Evolutionary conservation across 1,140 invertebrate genomes (phyloP), one percentile per base, ranked within the genome.

Genomic region (Ceratina japonica): DNA sequence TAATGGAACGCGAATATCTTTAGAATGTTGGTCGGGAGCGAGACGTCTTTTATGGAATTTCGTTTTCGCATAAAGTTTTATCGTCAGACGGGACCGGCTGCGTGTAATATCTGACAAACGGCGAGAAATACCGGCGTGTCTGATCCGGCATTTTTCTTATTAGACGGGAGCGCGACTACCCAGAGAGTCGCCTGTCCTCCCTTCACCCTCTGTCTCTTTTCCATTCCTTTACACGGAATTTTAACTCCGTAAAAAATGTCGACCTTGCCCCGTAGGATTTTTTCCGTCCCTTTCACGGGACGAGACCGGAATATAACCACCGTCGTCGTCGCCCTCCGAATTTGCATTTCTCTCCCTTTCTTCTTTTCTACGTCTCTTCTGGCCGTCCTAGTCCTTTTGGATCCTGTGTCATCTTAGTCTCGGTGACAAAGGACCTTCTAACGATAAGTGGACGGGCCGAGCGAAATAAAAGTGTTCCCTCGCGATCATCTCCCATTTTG

Each of bases 321-420:
- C 64, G 4, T n/a, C 3, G 4, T n/a, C 3, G 7, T 10, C 3
- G 13, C 4, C 70, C n/a, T 16, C 31, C 20, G 62, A 76, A 86
- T 86, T 86, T 82, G 72, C 84, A 86, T 86, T 86, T 85, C 71
- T 81, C 59, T 31, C 61, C 51, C 66, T 62, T 27, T 61, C 51
- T 72, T 51, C 49, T 63, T 69, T 37, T 16, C 22, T 27, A 10
- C 1, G 51, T 27, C 49, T 44, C 31, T n/a, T n/a, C n/a, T n/a
- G 56, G 31, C 24, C 49, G 18, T 54, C 20, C 37, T 18, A 10
- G 16, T 22, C 20, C 18, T 68, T 68, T 27, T 49, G 13, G 62
- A 24, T 52, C 24, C 22, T n/a, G 7, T 27, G 22, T 5, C n/a
- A 3, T n/a, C 51, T 58, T 74, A 62, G 66, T 59, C 79, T 52